phyloP scores from a whole-genome alignment of 2,113 vertebrate species.

The Pitta sordida region DNA sequence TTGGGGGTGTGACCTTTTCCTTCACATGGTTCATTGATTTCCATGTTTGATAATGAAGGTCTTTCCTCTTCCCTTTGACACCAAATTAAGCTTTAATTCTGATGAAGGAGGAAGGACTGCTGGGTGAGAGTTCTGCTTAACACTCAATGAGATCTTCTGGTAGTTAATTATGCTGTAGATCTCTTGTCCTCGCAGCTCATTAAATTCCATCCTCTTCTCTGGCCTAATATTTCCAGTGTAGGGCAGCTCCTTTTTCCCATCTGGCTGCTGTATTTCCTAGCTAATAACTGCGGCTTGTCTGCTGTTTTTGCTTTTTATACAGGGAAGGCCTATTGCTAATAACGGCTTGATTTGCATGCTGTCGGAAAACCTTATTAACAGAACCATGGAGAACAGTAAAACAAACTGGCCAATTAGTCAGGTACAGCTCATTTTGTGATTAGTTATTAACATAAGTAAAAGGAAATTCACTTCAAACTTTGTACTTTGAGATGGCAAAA shows the following conservation, averaged over 20 bases:
- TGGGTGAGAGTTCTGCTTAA: neutral
- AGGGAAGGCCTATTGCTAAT: neutral
- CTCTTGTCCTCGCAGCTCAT: conserved; percentile 35
- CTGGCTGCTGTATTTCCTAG: neutral
- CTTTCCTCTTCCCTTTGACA: conserved; percentile 53
- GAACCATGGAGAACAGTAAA: conserved; percentile 24
- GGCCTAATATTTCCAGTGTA: conserved; percentile 23
- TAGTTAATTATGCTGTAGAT: conserved; percentile 56
- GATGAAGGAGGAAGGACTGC: conserved; percentile 4
- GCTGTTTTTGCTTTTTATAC: neutral
- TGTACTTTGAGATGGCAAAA: conserved; percentile 50
- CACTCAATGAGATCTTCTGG: conserved; percentile 5
- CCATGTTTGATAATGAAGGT: neutral
- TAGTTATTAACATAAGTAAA: conserved; percentile 55
- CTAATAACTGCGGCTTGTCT: neutral
- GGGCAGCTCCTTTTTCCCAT: neutral
- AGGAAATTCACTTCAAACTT: conserved; percentile 42
- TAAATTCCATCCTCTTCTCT: neutral
- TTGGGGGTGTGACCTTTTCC: neutral
- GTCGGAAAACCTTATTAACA: neutral
- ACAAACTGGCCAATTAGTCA: conserved; percentile 31
- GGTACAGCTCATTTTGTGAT: conserved; percentile 18
- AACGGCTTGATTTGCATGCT: conserved; percentile 38
- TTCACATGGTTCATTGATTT: neutral
- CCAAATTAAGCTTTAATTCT: conserved; percentile 63